Evolutionary conservation across 2,888 invertebrate species (phyloP), one percentile per base, ranked within the genome.

Genomic region (Netelia fuscicornis): DNA sequence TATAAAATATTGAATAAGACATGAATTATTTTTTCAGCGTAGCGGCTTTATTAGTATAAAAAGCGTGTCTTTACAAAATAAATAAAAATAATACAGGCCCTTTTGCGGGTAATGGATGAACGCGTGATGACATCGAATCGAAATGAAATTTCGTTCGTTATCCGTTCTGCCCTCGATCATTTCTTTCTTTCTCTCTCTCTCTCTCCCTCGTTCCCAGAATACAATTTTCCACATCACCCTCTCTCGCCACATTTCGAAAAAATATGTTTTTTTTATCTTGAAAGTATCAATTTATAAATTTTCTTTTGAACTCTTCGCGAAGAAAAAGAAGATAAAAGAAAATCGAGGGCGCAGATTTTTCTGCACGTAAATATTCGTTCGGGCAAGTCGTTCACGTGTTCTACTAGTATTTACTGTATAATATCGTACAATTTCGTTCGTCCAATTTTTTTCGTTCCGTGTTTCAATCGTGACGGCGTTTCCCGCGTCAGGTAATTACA

Each of bases 31-130:
- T 13, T 87, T 83, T 72, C 79, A 85, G 86, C 86, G 77, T 89
- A 91, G 88, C 92, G 89, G 89, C 88, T 93, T 93, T 93, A 93
- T 93, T 93, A 93, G 92, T 93, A 93, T 88, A 93, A 93, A 93
- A 92, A 91, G 92, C 92, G 88, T 91, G 86, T 92, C 91, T 93
- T 93, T 91, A 93, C 90, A 88, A 87, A 93, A 93, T 93, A 93
- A 93, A 93, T 93, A 93, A 93, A 90, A 80, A 83, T 80, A 80
- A 93, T 92, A 92, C 90, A 91, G 88, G 89, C 88, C 89, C 86
- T 87, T 81, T 56, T 13, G 37, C 6, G 44, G 58, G 20, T 67
- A 70, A 42, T 60, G 44, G 78, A 67, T 76, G 80, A 84, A 77
- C 68, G 71, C 76, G 81, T 44, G 37, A 13, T 77, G 75, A 83